Evolutionary conservation across 2,888 invertebrate species (phyloP), one percentile per base, ranked within the genome.

Genomic region (Strigamia maritima): DNA sequence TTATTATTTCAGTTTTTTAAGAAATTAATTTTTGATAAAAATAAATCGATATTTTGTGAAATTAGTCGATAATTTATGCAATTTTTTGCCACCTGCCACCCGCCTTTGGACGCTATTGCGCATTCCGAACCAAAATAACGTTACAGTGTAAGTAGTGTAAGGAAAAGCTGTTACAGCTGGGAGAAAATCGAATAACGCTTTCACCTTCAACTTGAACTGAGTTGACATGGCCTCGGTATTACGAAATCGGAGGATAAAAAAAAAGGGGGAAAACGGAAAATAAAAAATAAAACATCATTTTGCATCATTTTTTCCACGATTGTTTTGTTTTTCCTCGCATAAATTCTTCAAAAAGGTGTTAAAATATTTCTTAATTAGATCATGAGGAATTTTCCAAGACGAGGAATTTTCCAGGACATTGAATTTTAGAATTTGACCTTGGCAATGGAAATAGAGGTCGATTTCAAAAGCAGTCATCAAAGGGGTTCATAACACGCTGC

Each of bases 351-450:
- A n/a, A n/a, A 19, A 54, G 54, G 22, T 54, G 54, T 54, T 35
- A 54, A 54, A 54, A 54, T 54, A 54, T 54, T 54, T 54, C 19
- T 54, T 54, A 54, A 54, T 54, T 54, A 54, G 54, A 54, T 54
- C 54, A 54, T 19, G 54, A 54, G 54, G 54, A 54, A 54, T 54
- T 54, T 54, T 54, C 54, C 54, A 54, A 19, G 22, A 54, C 54
- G 19, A 8, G 16, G 54, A 54, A 54, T 54, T 54, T 54, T 54
- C 54, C 54, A 54, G 54, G 54, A 54, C 54, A 19, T 19, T 54
- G 54, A 54, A 54, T 54, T 54, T 8, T n/a, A 54, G 54, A 54
- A 54, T 54, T 54, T 54, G 54, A 54, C 54, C 54, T 54, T 54
- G 54, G 54, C 54, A 54, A 19, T 54, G 54, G 19, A 54, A 54